Conservation (phyloP, 2,113 vertebrate genomes). For the Gnathonemus longibarbis region DNA sequence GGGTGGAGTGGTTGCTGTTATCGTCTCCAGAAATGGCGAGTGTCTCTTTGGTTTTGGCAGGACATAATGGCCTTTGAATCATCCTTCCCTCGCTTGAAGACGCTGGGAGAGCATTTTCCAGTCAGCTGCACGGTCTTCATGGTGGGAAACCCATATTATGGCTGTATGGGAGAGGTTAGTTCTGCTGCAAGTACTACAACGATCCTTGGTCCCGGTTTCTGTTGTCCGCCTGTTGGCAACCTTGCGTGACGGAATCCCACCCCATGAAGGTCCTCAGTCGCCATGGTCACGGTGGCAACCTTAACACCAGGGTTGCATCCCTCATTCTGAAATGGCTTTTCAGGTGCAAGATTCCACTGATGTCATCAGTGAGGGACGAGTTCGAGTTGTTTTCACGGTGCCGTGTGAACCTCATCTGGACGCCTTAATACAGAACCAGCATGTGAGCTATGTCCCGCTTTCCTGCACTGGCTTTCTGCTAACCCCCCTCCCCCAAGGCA, state of each 20-base stretch:
- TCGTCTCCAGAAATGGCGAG: not conserved
- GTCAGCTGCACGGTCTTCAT: constrained; percentile 79
- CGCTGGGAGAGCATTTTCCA: constrained; percentile 85
- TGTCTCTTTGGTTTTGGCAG: constrained; percentile 51
- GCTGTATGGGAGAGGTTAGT: constrained; percentile 87
- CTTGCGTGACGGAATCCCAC: not conserved
- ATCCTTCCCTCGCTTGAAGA: constrained; percentile 69
- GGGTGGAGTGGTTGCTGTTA: not conserved
- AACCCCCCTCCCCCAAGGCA: too few species aligned
- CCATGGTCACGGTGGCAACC: not conserved
- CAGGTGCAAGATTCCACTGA: constrained; percentile 89
- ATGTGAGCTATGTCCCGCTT: constrained; percentile 65
- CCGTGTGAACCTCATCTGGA: constrained; percentile 89
- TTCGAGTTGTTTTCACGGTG: constrained; percentile 87
- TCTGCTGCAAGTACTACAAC: not conserved
- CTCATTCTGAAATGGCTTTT: not conserved
- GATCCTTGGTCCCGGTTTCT: not conserved
- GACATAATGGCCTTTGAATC: constrained; percentile 86
- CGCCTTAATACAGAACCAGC: constrained; percentile 89
- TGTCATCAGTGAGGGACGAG: constrained; percentile 83
- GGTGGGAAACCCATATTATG: constrained; percentile 91
- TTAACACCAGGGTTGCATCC: not conserved
- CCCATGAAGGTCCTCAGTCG: not conserved
- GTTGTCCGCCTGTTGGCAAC: not conserved
- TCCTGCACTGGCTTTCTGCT: not conserved